A percentile compares a stretch with the other conserved stretches of the same genome.
Evolutionary conservation across 2,888 invertebrate species (phyloP).

Genomic region (Papilio gigon): DNA sequence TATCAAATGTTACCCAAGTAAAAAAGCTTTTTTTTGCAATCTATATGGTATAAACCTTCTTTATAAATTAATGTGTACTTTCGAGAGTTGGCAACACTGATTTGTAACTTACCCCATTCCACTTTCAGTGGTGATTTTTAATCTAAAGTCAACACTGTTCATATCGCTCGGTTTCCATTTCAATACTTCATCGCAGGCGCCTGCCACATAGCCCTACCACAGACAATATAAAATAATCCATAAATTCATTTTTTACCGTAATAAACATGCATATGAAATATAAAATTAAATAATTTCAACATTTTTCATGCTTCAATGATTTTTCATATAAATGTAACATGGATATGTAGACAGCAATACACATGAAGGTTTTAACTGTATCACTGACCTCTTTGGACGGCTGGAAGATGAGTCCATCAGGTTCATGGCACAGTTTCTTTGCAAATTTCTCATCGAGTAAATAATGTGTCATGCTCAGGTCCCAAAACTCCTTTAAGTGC

Average conservation of each 20-base stretch:
- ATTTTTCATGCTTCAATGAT: too few species aligned
- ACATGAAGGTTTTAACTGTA: constrained; percentile 4
- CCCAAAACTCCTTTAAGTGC: constrained; percentile 95
- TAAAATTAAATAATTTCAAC: not conserved
- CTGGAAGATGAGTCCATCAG: constrained; percentile 99
- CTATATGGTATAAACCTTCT: too few species aligned
- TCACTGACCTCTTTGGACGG: constrained; percentile 88
- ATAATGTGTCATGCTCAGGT: constrained; percentile 86
- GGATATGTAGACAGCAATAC: too few species aligned
- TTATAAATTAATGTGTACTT: too few species aligned
- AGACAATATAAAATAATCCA: too few species aligned
- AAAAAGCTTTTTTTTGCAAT: too few species aligned
- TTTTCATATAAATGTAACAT: too few species aligned
- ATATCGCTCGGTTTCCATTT: constrained; percentile 98
- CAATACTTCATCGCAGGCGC: constrained; percentile 91
- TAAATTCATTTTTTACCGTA: too few species aligned
- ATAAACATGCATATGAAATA: not conserved
- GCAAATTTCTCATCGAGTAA: constrained; percentile 93
- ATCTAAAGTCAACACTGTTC: constrained; percentile 97
- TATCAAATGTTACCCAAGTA: too few species aligned
- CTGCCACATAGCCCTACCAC: constrained; percentile 90
- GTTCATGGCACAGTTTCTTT: constrained; percentile 93
- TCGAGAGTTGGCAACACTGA: too few species aligned
- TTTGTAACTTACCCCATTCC: constrained; percentile 88
- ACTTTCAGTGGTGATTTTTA: constrained; percentile 89